Evolutionary conservation across 2,888 invertebrate species (phyloP).

Genomic region (Drosophila kanekoi): DNA sequence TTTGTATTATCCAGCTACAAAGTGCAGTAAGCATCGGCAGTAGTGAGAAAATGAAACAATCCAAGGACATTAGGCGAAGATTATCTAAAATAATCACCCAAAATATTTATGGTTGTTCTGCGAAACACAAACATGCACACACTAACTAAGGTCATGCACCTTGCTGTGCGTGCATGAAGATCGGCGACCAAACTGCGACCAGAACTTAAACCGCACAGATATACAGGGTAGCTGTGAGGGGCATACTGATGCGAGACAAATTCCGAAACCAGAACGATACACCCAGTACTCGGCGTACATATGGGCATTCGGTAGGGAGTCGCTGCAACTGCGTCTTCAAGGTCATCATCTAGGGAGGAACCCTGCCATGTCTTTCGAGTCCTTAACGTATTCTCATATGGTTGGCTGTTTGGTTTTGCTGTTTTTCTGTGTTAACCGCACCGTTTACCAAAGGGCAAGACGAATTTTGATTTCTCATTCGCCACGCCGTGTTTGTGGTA

Average conservation of each 20-base stretch:
- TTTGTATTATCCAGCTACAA: neutral
- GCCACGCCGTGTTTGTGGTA: conserved; percentile 70
- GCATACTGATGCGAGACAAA: conserved; percentile 71
- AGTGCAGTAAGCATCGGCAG: neutral
- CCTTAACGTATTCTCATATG: conserved; percentile 58
- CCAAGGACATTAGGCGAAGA: conserved; percentile 75
- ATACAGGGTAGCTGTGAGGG: conserved; percentile 49
- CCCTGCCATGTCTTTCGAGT: conserved; percentile 60
- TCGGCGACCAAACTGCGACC: conserved; percentile 77
- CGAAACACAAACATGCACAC: conserved; percentile 53
- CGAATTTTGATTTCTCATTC: conserved; percentile 63
- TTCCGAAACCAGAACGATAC: conserved; percentile 73
- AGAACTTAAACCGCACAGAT: conserved; percentile 74
- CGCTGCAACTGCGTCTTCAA: conserved; percentile 48
- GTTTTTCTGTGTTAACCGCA: conserved; percentile 69
- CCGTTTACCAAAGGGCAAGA: conserved; percentile 71
- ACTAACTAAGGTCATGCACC: conserved; percentile 70
- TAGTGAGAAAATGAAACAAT: conserved; percentile 47
- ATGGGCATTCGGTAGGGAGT: conserved; percentile 69
- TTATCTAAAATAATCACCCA: conserved; percentile 82
- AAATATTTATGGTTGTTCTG: conserved; percentile 77
- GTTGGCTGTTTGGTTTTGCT: conserved; percentile 51
- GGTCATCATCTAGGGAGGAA: conserved; percentile 59
- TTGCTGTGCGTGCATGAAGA: conserved; percentile 74
- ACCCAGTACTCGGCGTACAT: conserved; percentile 46